phyloP scores from a whole-genome alignment of 2,113 vertebrate genomes.

The Chinchilla lanigera region DNA sequence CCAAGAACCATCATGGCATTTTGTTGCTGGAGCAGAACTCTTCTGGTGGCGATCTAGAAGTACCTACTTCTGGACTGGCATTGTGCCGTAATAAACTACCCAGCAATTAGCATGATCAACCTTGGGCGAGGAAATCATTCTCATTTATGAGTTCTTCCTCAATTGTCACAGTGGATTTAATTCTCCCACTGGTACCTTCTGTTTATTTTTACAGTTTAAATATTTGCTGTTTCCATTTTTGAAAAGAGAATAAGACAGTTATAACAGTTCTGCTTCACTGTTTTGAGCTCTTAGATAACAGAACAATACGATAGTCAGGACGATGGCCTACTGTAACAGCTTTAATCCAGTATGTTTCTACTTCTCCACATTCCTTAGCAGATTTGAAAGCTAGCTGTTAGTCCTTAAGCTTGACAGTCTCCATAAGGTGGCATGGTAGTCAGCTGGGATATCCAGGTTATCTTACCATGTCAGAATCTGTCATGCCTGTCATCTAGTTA shows the following conservation, averaged over 20 bases:
- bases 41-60: neutral
- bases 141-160: neutral
- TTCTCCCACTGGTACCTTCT: neutral
- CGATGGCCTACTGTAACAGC: neutral
- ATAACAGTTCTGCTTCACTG: neutral
- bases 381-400: neutral
- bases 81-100: neutral
- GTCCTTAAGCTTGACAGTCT: neutral
- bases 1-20: neutral
- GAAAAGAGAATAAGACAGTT: neutral
- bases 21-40: neutral
- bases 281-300: neutral
- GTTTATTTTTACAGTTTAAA: slow-evolving; percentile 56
- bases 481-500: too few relatives aligned
- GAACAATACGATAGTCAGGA: neutral
- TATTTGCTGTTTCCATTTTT: slow-evolving; percentile 52
- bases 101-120: neutral
- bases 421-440: neutral
- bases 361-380: neutral
- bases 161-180: neutral
- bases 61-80: neutral
- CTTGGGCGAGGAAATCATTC: neutral
- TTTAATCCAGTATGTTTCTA: neutral
- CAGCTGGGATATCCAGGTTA: neutral
- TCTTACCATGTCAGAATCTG: neutral